Evolutionary conservation across 2,888 invertebrate genomes (phyloP).

Genomic region (Apamea crenata): DNA sequence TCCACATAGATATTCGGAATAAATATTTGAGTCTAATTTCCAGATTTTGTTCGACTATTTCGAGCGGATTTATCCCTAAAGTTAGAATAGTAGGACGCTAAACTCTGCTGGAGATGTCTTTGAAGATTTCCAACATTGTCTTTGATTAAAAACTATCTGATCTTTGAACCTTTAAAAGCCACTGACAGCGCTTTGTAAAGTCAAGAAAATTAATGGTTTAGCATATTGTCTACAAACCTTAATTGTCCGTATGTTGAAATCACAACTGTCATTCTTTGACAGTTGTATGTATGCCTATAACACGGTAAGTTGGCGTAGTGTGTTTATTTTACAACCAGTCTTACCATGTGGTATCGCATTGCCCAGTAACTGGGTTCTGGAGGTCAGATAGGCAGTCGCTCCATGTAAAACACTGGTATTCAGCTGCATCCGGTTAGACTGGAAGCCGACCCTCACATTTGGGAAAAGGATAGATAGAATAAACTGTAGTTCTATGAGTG

Average conservation of each 20-base stretch:
- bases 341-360: too few species aligned
- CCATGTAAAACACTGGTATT: too few species aligned
- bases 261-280: neutral
- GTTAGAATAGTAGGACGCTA: slow-evolving; percentile 12
- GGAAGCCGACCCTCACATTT: too few species aligned
- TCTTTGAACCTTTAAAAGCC: slow-evolving; percentile 19
- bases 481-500: neutral
- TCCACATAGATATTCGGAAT: slow-evolving; percentile 17
- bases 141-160: slow-evolving; percentile 32
- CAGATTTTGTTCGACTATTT: slow-evolving; percentile 21
- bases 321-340: neutral
- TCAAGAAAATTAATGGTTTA: neutral
- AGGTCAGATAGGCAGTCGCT: too few species aligned
- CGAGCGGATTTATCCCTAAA: slow-evolving; percentile 33
- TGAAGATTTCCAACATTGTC: slow-evolving; percentile 24
- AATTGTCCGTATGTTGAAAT: neutral
- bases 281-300: neutral
- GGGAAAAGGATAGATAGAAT: too few species aligned
- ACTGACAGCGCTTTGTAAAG: neutral
- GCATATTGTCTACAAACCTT: neutral
- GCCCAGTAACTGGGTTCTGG: too few species aligned
- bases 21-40: slow-evolving; percentile 20
- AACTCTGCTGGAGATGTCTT: slow-evolving; percentile 7
- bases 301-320: neutral
- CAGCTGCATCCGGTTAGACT: too few species aligned